A percentile compares a stretch with the other conserved stretches of the same genome.
phyloP scores from a whole-genome alignment of 1,140 invertebrate genomes.

The Apis cerana region DNA sequence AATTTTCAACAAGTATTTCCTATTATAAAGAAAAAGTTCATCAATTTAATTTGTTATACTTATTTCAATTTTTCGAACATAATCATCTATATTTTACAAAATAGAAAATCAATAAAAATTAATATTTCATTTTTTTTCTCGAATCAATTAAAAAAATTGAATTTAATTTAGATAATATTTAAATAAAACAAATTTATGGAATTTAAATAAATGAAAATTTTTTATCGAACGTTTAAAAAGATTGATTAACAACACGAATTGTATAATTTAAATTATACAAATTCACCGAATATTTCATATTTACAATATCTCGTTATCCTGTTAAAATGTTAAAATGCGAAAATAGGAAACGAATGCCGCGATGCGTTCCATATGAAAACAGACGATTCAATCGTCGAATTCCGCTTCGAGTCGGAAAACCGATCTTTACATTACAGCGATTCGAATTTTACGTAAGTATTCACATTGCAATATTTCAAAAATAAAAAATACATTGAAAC shows the following conservation, averaged over 20 bases:
- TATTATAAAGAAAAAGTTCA: neutral
- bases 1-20: neutral
- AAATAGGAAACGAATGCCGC: neutral
- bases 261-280: neutral
- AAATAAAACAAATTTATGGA: neutral
- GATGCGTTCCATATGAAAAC: neutral
- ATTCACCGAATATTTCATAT: neutral
- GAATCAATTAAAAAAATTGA: neutral
- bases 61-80: neutral
- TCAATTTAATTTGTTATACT: neutral
- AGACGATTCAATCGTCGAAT: neutral
- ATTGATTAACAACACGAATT: neutral
- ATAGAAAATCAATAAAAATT: neutral
- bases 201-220: neutral
- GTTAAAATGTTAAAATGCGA: neutral
- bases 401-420: neutral
- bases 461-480: neutral
- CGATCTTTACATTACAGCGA: neutral
- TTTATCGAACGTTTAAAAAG: neutral
- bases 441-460: constrained; percentile 1
- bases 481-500: neutral
- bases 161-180: neutral
- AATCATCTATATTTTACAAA: neutral
- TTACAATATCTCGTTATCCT: neutral
- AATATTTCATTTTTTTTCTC: neutral